phyloP scores from a whole-genome alignment of 2,797 vertebrate species.

The Dryobates pubescens region DNA sequence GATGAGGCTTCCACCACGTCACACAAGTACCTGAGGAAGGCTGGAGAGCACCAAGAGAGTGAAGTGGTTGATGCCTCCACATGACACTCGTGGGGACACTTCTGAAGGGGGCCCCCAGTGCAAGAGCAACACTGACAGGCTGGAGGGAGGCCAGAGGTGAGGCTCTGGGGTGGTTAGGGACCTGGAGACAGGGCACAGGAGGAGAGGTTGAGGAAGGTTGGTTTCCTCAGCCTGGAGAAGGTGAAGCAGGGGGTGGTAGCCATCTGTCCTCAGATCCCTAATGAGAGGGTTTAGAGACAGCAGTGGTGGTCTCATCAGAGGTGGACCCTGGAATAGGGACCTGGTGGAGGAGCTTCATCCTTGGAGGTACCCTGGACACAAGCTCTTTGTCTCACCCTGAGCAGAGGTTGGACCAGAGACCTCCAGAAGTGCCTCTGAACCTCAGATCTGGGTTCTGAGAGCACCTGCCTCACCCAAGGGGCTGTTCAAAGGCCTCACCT shows the following conservation, averaged over 20 bases:
- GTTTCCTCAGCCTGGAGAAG: not conserved
- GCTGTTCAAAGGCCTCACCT: not conserved
- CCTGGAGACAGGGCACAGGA: not conserved
- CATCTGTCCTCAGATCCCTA: not conserved
- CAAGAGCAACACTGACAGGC: too few relatives aligned
- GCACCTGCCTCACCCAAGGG: not conserved
- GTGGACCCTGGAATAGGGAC: not conserved
- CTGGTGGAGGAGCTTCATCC: not conserved
- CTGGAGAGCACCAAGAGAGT: not conserved
- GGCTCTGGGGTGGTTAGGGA: not conserved
- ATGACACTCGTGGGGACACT: not conserved
- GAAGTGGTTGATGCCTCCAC: not conserved
- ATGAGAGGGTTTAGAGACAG: not conserved
- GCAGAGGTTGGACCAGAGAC: not conserved
- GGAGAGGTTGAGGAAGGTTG: not conserved
- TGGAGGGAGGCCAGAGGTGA: not conserved
- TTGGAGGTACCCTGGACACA: not conserved
- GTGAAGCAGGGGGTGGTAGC: not conserved
- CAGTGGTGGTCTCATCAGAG: not conserved
- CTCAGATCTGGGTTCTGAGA: not conserved
- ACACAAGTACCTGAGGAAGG: not conserved
- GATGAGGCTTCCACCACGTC: too few relatives aligned
- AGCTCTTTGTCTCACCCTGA: not conserved
- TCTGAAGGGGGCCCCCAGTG: not conserved
- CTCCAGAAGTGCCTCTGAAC: not conserved